Evolutionary conservation across 53 echinoderm and acorn worm genomes (phyloP).

Genomic region (Stichopus horrens): DNA sequence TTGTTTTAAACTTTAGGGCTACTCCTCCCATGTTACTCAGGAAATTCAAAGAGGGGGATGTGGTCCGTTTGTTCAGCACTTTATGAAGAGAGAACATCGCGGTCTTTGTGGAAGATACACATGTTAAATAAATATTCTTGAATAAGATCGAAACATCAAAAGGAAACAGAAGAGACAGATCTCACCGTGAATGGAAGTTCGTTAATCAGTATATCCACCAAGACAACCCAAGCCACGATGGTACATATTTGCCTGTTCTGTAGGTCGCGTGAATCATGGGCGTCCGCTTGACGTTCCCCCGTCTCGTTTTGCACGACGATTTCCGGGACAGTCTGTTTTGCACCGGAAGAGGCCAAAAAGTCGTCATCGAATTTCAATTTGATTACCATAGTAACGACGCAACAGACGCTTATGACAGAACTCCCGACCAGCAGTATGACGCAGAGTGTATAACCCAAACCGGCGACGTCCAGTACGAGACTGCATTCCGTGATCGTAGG

Average conservation of each 20-base stretch:
- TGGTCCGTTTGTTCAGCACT: not conserved
- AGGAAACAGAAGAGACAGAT: not conserved
- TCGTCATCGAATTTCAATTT: conserved; percentile 49
- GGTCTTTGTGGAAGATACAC: not conserved
- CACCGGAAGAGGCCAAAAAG: conserved; percentile 39
- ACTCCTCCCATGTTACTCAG: not conserved
- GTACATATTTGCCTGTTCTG: conserved; percentile 83
- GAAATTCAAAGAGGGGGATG: not conserved
- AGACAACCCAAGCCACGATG: conserved; percentile 71
- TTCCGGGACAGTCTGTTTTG: conserved; percentile 68
- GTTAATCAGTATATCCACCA: conserved; percentile 64
- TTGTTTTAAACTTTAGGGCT: too few species aligned
- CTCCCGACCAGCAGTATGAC: conserved; percentile 79
- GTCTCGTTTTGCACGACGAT: conserved; percentile 91
- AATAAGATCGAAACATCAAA: not conserved
- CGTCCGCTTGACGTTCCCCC: conserved; percentile 68
- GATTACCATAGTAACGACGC: conserved; percentile 65
- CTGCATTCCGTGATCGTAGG: conserved; percentile 53
- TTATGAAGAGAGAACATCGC: not conserved
- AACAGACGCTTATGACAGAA: conserved; percentile 60
- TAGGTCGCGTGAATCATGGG: conserved; percentile 65
- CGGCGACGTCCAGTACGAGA: conserved; percentile 73
- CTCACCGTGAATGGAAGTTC: conserved; percentile 92
- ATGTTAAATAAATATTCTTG: not conserved
- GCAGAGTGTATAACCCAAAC: conserved; percentile 80